Conservation (phyloP, 2,113 vertebrate species). For the Furnarius figulus region DNA sequence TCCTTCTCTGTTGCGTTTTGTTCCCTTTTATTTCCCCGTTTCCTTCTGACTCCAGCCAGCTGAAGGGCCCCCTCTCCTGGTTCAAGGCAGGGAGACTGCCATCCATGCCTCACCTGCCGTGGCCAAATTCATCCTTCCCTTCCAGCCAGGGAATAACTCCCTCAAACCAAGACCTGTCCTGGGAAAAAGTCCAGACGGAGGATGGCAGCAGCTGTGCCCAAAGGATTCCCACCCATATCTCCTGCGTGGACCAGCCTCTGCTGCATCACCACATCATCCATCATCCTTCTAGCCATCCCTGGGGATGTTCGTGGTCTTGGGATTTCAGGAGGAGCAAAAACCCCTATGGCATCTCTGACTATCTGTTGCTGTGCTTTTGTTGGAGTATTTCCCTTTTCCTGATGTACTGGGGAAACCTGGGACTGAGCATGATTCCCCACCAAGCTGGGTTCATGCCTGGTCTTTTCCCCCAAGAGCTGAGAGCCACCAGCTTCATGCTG, state of each 20-base stretch:
- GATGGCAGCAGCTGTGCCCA: fast-evolving
- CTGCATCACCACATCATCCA: fast-evolving
- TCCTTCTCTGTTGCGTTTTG: background rate
- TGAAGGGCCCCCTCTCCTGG: constrained; percentile 30
- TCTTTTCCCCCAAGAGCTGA: background rate
- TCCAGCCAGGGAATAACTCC: background rate
- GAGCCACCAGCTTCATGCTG: background rate
- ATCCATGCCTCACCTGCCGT: fast-evolving
- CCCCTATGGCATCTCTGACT: fast-evolving
- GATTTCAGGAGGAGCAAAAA: too few relatives aligned
- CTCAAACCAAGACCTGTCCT: background rate
- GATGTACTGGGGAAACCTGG: background rate
- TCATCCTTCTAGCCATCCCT: background rate
- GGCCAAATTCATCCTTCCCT: background rate
- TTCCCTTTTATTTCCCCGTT: fast-evolving
- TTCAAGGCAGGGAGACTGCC: background rate
- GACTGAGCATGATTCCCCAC: fast-evolving
- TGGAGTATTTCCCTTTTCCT: background rate
- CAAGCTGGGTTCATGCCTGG: fast-evolving
- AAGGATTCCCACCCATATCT: background rate
- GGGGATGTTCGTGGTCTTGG: background rate
- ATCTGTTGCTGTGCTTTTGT: fast-evolving
- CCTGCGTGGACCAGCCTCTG: fast-evolving
- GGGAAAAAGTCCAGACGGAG: background rate
- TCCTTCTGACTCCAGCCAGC: background rate